Evolutionary conservation across 2,888 invertebrate genomes (phyloP), one percentile per base, ranked within the genome.

Genomic region (Tenthredo distinguenda): DNA sequence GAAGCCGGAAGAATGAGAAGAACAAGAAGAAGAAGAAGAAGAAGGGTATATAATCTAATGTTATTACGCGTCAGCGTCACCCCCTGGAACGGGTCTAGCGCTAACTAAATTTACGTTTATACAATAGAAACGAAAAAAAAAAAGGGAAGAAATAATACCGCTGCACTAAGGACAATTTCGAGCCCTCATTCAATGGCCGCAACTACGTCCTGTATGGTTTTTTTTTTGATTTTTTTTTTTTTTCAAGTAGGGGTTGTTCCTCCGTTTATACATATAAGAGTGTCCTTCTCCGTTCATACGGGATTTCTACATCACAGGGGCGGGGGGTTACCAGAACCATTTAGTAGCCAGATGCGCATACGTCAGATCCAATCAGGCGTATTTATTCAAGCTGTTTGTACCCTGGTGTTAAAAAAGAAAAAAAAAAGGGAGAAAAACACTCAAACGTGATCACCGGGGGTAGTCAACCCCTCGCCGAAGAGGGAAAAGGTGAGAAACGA

Each of bases 271-370:
- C n/a, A 55, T n/a, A 7, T 62, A 26, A 62, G 62, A 62, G 62
- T 62, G 62, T 62, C 62, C 62, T 62, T 62, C 62, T 26, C 26
- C 26, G 10, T 26, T 62, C 21, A 62, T 62, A 76, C 86, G 82
- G 82, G 31, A 55, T 79, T 65, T 79, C 37, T 21, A 68, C 21
- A 26, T 15, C 55, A 21, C 40, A 37, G 84, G 1, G 26, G n/a
- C n/a, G n/a, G 84, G 81, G 34, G 58, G 18, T 58, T 76, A 77
- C 68, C 34, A 76, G 79, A 77, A 84, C 76, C 85, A 88, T 91
- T 91, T 88, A 90, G 91, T 90, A 90, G 91, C 91, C 91, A 91
- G 91, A 91, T 91, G 91, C 89, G 91, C 90, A 91, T 88, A 91
- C 90, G 89, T 88, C 87, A 88, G 87, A 90, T 91, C 90, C 91